These are phyloP conservation scores for Sylvia atricapilla DNA, from an alignment of 2,113 vertebrate species.

Conservation along the genomic window DNA sequence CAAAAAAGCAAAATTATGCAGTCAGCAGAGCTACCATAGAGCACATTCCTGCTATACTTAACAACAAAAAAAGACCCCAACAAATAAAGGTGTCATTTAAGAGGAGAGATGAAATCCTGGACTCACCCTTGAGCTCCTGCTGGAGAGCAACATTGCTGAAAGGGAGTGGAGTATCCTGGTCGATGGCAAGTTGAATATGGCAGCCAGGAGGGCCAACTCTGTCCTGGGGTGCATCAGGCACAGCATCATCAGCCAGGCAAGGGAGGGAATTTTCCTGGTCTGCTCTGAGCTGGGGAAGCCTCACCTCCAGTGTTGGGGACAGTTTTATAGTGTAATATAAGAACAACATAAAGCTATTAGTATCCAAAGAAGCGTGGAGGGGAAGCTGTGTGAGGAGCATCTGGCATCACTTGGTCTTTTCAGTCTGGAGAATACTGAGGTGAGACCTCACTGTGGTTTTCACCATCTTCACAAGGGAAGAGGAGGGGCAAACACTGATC, in stretches of 20 bases:
- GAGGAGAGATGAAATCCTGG: not conserved
- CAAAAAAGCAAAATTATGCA: not conserved
- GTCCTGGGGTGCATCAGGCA: not conserved
- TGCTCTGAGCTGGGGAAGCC: not conserved
- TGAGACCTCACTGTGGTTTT: fast-evolving
- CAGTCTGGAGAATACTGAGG: not conserved
- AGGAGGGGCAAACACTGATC: not conserved
- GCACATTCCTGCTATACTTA: not conserved
- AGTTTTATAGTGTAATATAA: not conserved
- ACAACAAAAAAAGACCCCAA: fast-evolving
- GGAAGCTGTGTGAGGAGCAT: fast-evolving
- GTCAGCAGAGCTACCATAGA: not conserved
- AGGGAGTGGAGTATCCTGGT: not conserved
- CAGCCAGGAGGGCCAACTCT: fast-evolving
- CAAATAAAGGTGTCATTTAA: not conserved
- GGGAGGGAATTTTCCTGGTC: not conserved
- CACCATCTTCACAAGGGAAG: not conserved
- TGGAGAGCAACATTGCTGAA: not conserved
- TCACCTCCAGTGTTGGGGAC: fast-evolving
- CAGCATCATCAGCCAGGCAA: fast-evolving
- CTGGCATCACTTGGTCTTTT: not conserved
- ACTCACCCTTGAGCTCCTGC: not conserved
- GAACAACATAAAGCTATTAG: not conserved
- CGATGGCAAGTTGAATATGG: not conserved
- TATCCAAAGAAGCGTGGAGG: not conserved